Evolutionary conservation across 2,113 vertebrate species (phyloP), one percentile per base, ranked within the genome.

Genomic region (Notechis scutatus): DNA sequence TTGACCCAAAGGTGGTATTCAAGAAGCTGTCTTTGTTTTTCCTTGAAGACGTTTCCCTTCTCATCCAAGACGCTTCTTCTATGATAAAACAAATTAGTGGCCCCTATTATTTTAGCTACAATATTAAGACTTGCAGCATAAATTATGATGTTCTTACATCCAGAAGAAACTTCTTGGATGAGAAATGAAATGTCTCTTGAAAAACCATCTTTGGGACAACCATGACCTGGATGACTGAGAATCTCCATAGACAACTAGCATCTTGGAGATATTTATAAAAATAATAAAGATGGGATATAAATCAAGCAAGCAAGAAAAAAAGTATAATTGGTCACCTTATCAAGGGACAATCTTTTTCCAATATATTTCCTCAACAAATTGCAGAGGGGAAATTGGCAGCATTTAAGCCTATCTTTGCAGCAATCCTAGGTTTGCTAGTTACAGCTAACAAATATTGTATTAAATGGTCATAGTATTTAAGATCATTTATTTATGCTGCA

Each of bases 351-450:
- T 14, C 3, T 5, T 0, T 14, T 1, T 0, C 21, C 87, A 42
- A 10, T n/a, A 69, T 10, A 88, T 12, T 88, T 89, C 47, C 89
- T 93, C 88, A 94, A 92, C 91, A 93, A 93, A 94, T 94, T 96
- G 93, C 74, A 94, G 93, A 94, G 91, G 88, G 91, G 93, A 95
- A 96, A 95, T 95, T 91, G 91, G 74, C 92, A 94, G 85, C 92
- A 91, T 93, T 95, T 86, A 47, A 96, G 1, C 81, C 91, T 93
- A 56, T 18, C 92, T 42, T 90, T 93, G 92, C 90, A 94, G 90
- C 74, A 91, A 93, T 7, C 47, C 6, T 64, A 54, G 1, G 12
- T 85, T 94, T 95, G 54, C 10, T 94, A 89, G 64, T 34, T 94
- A 11, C 1, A 89, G 26, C 91, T 12, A 87, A 47, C 42, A 39